These are phyloP conservation scores for Whitmania pigra DNA, from an alignment of 1,140 invertebrate genomes.

Conservation along the genomic window DNA sequence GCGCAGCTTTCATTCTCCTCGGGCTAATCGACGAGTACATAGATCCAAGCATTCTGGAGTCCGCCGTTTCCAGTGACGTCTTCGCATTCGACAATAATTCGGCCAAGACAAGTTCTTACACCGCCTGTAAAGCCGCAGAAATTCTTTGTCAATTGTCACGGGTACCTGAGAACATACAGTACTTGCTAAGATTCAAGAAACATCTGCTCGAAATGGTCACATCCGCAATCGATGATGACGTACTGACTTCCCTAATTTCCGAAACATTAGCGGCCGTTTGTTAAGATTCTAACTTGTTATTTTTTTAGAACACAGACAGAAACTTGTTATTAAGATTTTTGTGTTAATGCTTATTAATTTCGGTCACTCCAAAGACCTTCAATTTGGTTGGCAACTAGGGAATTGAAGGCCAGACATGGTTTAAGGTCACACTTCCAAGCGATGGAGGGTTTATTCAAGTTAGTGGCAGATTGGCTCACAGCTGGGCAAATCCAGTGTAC, in stretches of 20 bases:
- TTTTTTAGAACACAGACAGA: no score
- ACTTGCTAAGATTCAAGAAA: constrained; percentile 4
- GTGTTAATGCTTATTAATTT: no score
- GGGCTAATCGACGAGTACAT: constrained; percentile 7
- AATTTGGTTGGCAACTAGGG: no score
- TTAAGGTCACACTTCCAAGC: no score
- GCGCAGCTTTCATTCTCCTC: not conserved
- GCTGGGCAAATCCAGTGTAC: no score
- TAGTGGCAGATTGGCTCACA: no score
- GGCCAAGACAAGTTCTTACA: constrained; percentile 3
- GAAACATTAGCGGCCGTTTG: constrained; percentile 2
- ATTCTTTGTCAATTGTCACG: not conserved
- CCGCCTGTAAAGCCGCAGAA: constrained; percentile 8
- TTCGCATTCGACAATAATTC: not conserved
- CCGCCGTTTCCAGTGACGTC: no score
- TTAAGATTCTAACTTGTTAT: not conserved
- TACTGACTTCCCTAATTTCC: not conserved
- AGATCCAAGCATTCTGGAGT: not conserved
- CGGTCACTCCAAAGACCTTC: no score
- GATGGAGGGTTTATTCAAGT: no score
- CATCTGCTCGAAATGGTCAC: constrained; percentile 8
- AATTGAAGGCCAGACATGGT: no score
- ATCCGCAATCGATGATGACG: not conserved
- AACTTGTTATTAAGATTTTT: no score
- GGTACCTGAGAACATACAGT: not conserved